phyloP scores from a whole-genome alignment of 2,113 vertebrate species.

The Herpetotheres cachinnans region DNA sequence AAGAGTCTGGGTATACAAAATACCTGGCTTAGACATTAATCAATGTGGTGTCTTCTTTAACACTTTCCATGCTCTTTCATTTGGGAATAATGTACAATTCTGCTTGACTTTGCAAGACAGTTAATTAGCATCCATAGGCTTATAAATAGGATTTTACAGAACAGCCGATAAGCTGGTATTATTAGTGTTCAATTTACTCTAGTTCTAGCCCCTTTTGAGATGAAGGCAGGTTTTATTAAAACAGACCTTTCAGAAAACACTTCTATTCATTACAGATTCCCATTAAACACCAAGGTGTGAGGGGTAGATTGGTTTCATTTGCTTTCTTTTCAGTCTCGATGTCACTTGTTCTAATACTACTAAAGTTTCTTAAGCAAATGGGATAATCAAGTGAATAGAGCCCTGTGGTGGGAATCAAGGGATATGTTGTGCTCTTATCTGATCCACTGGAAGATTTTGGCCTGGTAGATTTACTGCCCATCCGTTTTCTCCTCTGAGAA shows the following conservation, averaged over 20 bases:
- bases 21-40: not conserved
- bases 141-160: not conserved
- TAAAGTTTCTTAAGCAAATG: not conserved
- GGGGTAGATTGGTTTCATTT: not conserved
- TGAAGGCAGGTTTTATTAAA: not conserved
- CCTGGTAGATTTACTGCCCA: not conserved
- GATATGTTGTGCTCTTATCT: not conserved
- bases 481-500: not conserved
- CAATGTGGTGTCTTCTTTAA: not conserved
- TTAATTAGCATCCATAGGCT: slow-evolving; percentile 30
- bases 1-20: not conserved
- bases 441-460: not conserved
- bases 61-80: not conserved
- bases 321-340: not conserved
- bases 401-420: not conserved
- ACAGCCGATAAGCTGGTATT: not conserved
- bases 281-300: not conserved
- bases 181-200: not conserved
- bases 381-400: not conserved
- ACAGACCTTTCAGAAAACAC: not conserved
- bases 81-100: not conserved
- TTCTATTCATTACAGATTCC: not conserved
- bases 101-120: not conserved
- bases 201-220: not conserved
- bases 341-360: not conserved